These are phyloP conservation scores for Premnoplex brunnescens DNA, from an alignment of 2,797 vertebrate species.

Conservation along the genomic window DNA sequence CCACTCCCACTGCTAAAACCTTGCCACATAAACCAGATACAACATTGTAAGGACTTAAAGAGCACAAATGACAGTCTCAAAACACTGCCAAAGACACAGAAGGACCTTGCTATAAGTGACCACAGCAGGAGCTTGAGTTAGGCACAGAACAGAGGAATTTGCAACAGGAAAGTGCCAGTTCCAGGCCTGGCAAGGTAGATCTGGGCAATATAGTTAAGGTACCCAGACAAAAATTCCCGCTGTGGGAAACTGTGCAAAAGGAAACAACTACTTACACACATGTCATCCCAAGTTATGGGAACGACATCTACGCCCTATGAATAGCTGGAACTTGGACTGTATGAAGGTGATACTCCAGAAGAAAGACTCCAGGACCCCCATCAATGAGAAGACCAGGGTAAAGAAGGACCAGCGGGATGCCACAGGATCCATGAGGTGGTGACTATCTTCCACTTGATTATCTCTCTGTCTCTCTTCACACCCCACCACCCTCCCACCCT, in stretches of 20 bases:
- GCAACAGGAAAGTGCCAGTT: neutral
- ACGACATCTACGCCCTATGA: neutral
- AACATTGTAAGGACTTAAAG: neutral
- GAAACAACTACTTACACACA: neutral
- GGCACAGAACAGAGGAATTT: neutral
- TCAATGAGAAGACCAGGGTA: neutral
- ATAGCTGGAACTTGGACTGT: neutral
- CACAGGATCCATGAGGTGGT: neutral
- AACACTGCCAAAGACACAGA: neutral
- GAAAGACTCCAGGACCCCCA: neutral
- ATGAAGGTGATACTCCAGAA: neutral
- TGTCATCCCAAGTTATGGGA: neutral
- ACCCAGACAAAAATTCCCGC: neutral
- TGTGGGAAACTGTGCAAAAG: neutral
- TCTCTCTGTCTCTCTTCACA: neutral
- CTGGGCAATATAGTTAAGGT: neutral
- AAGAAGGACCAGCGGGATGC: neutral
- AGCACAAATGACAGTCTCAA: neutral
- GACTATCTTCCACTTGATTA: neutral
- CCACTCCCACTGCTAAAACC: neutral
- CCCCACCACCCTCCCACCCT: neutral
- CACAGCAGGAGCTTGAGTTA: neutral
- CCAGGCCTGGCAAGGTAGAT: neutral
- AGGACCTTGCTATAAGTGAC: neutral
- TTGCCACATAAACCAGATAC: neutral